These are phyloP conservation scores for Macquaria australasica DNA, from an alignment of 2,113 vertebrate genomes.

Conservation along the genomic window DNA sequence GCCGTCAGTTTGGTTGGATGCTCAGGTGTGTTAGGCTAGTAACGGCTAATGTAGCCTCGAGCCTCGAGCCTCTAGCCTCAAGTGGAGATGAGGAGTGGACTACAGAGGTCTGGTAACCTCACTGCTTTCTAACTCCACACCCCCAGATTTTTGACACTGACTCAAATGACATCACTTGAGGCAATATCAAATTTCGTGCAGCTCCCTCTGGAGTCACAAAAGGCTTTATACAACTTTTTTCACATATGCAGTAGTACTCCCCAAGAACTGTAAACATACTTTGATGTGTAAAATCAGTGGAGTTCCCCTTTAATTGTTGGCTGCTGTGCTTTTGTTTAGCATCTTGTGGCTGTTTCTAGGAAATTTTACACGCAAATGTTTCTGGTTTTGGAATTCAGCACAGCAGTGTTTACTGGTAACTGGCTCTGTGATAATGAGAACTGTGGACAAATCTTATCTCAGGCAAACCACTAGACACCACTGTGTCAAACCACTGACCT, in stretches of 20 bases:
- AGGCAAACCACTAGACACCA: slow-evolving; percentile 3
- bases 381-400: not conserved
- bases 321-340: not conserved
- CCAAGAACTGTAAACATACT: not conserved
- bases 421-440: slow-evolving; percentile 23
- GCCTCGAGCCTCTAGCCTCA: not conserved
- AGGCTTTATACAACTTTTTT: not conserved
- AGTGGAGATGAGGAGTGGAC: not conserved
- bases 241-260: not conserved
- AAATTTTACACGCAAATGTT: not conserved
- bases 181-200: not conserved
- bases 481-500: slow-evolving; percentile 4
- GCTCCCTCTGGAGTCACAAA: not conserved
- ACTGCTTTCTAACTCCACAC: no score
- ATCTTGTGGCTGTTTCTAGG: not conserved
- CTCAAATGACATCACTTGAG: not conserved
- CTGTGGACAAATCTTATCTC: not conserved
- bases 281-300: not conserved
- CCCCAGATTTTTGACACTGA: no score
- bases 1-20: no score
- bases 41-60: not conserved
- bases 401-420: not conserved
- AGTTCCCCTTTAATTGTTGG: not conserved
- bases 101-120: not conserved
- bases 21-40: no score